Conservation (phyloP, 1,140 invertebrate genomes). For the Myzus persicae region DNA sequence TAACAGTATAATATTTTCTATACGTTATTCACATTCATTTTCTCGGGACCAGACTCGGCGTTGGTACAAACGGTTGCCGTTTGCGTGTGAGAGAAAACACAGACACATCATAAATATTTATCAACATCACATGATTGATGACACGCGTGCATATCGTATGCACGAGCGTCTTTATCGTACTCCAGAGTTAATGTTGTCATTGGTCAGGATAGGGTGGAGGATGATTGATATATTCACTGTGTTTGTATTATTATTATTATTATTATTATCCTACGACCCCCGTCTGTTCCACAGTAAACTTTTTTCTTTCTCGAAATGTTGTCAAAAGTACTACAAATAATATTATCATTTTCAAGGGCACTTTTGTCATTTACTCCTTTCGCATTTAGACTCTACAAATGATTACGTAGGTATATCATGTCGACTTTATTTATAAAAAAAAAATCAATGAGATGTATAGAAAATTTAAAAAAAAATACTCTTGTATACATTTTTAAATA, state of each 20-base stretch:
- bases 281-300: neutral
- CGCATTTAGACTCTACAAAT: neutral
- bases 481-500: too few relatives aligned
- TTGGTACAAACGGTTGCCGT: neutral
- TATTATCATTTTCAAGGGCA: neutral
- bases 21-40: neutral
- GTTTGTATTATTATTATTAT: neutral
- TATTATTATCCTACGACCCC: too few relatives aligned
- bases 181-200: constrained; percentile 53
- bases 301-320: neutral
- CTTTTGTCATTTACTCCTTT: neutral
- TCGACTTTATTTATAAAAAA: neutral
- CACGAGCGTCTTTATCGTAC: constrained; percentile 10
- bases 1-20: neutral
- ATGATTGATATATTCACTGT: constrained; percentile 40
- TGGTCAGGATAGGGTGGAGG: neutral
- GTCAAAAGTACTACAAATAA: neutral
- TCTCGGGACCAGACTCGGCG: neutral
- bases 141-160: constrained; percentile 17
- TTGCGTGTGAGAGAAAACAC: neutral
- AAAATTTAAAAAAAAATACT: neutral
- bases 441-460: neutral
- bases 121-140: constrained; percentile 50
- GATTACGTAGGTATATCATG: neutral
- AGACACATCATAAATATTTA: constrained; percentile 53